Base-by-base conservation (phyloP, 2,888 invertebrate genomes). In the Ophion ellenae region DNA sequence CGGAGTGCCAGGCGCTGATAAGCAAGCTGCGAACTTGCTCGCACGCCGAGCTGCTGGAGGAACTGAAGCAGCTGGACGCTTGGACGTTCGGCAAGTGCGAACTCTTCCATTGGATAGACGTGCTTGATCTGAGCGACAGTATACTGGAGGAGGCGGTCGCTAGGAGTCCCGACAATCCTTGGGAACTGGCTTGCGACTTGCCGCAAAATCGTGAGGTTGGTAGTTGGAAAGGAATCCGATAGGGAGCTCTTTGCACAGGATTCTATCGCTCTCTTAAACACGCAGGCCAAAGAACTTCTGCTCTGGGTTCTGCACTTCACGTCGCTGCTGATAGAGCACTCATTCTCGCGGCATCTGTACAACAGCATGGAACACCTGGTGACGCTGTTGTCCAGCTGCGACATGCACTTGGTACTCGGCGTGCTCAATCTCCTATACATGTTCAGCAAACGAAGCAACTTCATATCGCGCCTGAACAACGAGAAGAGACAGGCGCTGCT, bases 61-160 rank as follows among this genome's bases (percentile, higher is more conserved):
- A 97, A 93, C 94, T 98, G 81, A 96, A 96, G 86, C 96, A 96
- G 88, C 96, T 98, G 87, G 97, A 97, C 90, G 96, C 97, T 64
- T 98, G 97, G 97, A 97, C 97, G 45, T 97, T 96, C 94, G 97
- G 97, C 77, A 98, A 98, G 95, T 98, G 97, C 94, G 98, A 98
- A 94, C 94, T 98, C 24, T 97, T 97, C 91, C 97, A 98, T 93
- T 98, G 98, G 98, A 97, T 97, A 87, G 97, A 97, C 94, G 96
- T 97, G 28, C 94, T 98, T 80, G 97, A 98, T 94, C 95, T 96
- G 66, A 96, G 96, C 91, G 97, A 97, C 92, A 95, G 95, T 81
- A 96, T 97, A 87, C 94, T 98, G 86, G 97, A 97, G 89, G 96
- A 96, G 91, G 97, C 97, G n/a, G 96, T 97, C 71, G 95, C 95